Conservation (phyloP, 2,797 vertebrate species). For the Salarias fasciatus region DNA sequence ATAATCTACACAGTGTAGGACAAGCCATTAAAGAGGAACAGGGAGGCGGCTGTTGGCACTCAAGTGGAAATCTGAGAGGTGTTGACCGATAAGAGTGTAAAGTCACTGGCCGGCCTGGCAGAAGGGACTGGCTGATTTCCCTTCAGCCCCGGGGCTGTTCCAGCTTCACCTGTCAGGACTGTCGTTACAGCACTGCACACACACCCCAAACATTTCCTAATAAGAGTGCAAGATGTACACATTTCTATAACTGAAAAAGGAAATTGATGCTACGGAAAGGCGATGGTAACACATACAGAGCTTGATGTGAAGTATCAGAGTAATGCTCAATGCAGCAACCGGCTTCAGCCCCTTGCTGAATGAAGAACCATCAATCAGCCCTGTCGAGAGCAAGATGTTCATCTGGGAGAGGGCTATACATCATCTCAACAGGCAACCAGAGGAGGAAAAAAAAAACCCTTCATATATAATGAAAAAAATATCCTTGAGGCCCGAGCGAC, state of each 20-base stretch:
- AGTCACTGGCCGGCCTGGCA: conserved; percentile 39
- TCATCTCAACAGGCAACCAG: conserved; percentile 49
- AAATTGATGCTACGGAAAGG: conserved; percentile 31
- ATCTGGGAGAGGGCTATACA: conserved; percentile 40
- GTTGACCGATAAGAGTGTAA: conserved; percentile 49
- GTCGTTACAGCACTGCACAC: too few relatives aligned
- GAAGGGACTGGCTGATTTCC: conserved; percentile 33
- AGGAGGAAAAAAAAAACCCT: conserved; percentile 15
- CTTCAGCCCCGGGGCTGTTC: conserved; percentile 38
- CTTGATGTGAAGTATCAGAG: conserved; percentile 26
- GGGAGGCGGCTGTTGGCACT: conserved; percentile 35
- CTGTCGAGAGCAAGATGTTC: conserved; percentile 41
- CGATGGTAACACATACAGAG: conserved; percentile 18
- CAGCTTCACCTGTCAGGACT: conserved; percentile 10
- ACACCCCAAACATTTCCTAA: conserved; percentile 16
- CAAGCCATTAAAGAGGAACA: conserved; percentile 51
- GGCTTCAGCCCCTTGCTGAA: conserved; percentile 31
- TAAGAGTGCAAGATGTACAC: neutral
- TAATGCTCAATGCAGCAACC: conserved; percentile 24
- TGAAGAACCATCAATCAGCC: conserved; percentile 45
- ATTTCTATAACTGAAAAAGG: conserved; percentile 10
- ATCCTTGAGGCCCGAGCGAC: conserved; percentile 31
- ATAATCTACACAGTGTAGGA: conserved; percentile 47
- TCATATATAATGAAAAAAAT: conserved; percentile 1
- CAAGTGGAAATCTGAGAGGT: conserved; percentile 51